Conservation (phyloP, 1,140 invertebrate species). For the Zaprionus kolodkinae region DNA sequence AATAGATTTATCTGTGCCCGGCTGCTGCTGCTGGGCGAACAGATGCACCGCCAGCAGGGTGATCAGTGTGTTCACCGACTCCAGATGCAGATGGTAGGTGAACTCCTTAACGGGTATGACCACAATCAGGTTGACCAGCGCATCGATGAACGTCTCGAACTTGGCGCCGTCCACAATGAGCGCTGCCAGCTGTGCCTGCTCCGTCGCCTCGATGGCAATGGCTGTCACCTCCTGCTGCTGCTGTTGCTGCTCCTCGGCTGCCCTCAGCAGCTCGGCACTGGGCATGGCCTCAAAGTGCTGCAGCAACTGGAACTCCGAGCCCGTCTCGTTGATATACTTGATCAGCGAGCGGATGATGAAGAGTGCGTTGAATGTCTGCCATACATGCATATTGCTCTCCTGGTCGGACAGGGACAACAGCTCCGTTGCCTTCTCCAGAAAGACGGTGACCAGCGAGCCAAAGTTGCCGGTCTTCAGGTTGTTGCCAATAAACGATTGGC, state of each 20-base stretch:
- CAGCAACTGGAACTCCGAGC: slow-evolving; percentile 90
- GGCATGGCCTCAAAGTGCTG: slow-evolving; percentile 89
- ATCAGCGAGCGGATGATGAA: slow-evolving; percentile 95
- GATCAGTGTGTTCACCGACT: slow-evolving; percentile 94
- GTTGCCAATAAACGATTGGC: slow-evolving; percentile 90
- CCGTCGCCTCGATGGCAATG: slow-evolving; percentile 76
- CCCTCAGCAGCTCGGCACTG: slow-evolving; percentile 57
- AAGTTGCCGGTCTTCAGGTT: slow-evolving; percentile 95
- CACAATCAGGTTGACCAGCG: slow-evolving; percentile 79
- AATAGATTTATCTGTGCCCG: slow-evolving; percentile 81
- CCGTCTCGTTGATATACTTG: slow-evolving; percentile 94
- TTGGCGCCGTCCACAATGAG: slow-evolving; percentile 80
- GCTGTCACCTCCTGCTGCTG: slow-evolving; percentile 46
- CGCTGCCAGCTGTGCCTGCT: slow-evolving; percentile 41
- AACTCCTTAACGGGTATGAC: slow-evolving; percentile 87
- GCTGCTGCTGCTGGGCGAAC: slow-evolving; percentile 87
- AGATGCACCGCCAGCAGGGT: slow-evolving; percentile 95
- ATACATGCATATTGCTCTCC: slow-evolving; percentile 95
- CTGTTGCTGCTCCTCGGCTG: slow-evolving; percentile 59
- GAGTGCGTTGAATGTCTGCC: slow-evolving; percentile 97
- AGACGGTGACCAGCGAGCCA: slow-evolving; percentile 92
- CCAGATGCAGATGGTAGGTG: slow-evolving; percentile 94
- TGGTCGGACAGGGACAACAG: slow-evolving; percentile 92
- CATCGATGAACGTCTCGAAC: slow-evolving; percentile 83
- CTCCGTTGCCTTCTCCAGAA: slow-evolving; percentile 91